Percentiles rank a stretch among this genome's conserved stretches.
Evolutionary conservation across 1,140 invertebrate genomes (phyloP).

Genomic region (Plodia interpunctella): DNA sequence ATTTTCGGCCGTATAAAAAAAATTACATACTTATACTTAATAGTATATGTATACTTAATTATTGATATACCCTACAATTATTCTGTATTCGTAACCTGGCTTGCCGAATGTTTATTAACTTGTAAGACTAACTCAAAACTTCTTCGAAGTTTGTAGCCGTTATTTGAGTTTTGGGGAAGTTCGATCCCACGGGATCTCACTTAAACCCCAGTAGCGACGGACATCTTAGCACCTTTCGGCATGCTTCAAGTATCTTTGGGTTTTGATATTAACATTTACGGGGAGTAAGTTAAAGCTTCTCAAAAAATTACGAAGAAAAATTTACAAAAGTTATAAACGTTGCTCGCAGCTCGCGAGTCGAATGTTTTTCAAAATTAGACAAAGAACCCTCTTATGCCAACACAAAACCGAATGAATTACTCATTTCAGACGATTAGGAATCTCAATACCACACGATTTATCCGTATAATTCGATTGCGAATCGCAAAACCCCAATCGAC

Average conservation of each 20-base stretch:
- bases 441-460: constrained; percentile 1
- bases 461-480: constrained; percentile 17
- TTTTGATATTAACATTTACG: too few relatives aligned
- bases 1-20: too few relatives aligned
- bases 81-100: neutral
- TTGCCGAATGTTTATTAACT: neutral
- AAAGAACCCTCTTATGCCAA: too few relatives aligned
- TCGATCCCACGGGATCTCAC: neutral
- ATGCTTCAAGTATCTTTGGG: too few relatives aligned
- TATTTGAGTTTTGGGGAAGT: constrained; percentile 1
- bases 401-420: too few relatives aligned
- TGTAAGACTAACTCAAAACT: neutral
- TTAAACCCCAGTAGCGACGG: neutral
- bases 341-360: too few relatives aligned
- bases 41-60: too few relatives aligned
- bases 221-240: neutral
- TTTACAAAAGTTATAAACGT: too few relatives aligned
- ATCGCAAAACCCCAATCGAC: constrained; percentile 20
- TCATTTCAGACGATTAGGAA: neutral
- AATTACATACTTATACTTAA: too few relatives aligned
- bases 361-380: too few relatives aligned
- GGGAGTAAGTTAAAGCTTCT: too few relatives aligned
- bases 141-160: neutral
- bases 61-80: neutral
- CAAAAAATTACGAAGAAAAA: too few relatives aligned